Base-by-base conservation (phyloP, 2,888 invertebrate species). In the Pseudeuparius sepicola region DNA sequence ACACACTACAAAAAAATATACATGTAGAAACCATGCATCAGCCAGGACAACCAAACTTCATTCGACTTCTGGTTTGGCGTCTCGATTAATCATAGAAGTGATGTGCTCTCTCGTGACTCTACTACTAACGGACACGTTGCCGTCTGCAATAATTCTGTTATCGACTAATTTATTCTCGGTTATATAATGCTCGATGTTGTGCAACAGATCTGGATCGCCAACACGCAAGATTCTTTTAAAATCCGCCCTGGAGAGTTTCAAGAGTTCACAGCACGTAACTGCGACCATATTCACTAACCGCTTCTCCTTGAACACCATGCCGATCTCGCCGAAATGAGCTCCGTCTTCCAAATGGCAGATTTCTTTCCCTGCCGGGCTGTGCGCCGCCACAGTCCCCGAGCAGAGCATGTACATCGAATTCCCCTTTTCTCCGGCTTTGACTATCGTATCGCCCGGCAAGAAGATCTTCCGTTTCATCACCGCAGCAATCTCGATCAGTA, bases 311-410 rank as follows among this genome's bases (percentile, higher is more conserved):
- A 20, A 20, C 20, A 20, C 20, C 20, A 20, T 7, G 20, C 7
- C 20, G n/a, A 20, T n/a, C n/a, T 20, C 20, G 20, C 20, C 20
- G 20, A 20, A 20, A 20, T 6, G 20, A 6, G 20, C 20, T 7
- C 20, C 20, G n/a, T 20, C 20, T 20, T 20, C 7, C n/a, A 20
- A 20, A 20, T 20, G 20, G n/a, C 20, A 20, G 7, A 20, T 20
- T 20, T 20, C 20, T n/a, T n/a, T 20, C 7, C 20, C 20, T 7
- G 6, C n/a, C n/a, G 20, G 20, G n/a, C 20, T 20, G n/a, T 20
- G n/a, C 6, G n/a, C 20, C 20, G 20, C 20, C 6, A 20, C 20
- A 7, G 20, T 20, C n/a, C 20, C 20, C 6, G 6, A 7, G 6
- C 7, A 20, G n/a, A 20, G 6, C 7, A 20, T 20, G n/a, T 20